Base-by-base conservation (phyloP, 37 sponge, comb jelly and placozoan genomes). In the Bolinopsis microptera region DNA sequence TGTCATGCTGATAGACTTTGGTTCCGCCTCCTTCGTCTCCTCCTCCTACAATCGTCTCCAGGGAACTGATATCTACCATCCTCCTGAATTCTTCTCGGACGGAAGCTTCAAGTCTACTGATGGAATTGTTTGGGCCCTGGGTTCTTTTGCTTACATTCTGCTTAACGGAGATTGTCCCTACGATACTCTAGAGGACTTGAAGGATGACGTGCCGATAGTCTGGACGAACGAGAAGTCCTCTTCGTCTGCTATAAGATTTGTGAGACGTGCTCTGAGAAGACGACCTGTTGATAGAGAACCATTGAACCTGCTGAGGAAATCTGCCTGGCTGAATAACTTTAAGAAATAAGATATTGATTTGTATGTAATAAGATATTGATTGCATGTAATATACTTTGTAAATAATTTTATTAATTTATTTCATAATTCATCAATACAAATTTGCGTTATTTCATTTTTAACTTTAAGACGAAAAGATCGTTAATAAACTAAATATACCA, bases 41-140 rank as follows among this genome's bases (percentile, higher is more conserved):
- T 21, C 18, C 38, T 36, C 83, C 83, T 80, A 80, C 83, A 33
- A n/a, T n/a, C n/a, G n/a, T n/a, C n/a, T n/a, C n/a, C n/a, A n/a
- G n/a, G n/a, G n/a, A n/a, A n/a, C n/a, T 13, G 83, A 80, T 27
- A 80, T 80, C 83, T 80, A 80, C 83, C 83, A 80, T 38, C 83
- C 83, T 33, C 83, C 83, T 32, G 83, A 80, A 35, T 80, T 80
- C 83, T 38, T 35, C 36, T 3, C 83, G 2, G 35, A 35, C 83
- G 83, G 83, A 24, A 21, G 8, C 37, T 80, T 34, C 83, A 36
- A 32, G 8, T 80, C 83, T 80, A 36, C 83, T 35, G 36, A 32
- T 5, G 38, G 36, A 5, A 32, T 80, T 0, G 83, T 80, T 21
- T 80, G 83, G 83, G 38, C 36, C 9, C 35, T 80, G 3, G 83